Conservation (phyloP, 2,113 vertebrate genomes). For the Heterotilapia buettikoferi region DNA sequence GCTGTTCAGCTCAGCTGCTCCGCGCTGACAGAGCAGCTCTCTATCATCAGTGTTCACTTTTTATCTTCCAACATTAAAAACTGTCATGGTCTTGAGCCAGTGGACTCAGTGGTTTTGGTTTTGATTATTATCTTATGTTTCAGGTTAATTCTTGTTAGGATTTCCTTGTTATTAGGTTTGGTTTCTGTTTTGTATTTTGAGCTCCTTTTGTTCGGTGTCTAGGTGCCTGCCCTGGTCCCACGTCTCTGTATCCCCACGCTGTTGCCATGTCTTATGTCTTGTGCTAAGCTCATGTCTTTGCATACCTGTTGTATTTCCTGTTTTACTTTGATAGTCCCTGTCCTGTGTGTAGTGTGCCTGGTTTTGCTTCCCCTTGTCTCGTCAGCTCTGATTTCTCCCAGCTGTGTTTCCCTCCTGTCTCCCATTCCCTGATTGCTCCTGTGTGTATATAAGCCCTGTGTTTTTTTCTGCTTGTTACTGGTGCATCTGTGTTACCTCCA, state of each 20-base stretch:
- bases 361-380: neutral
- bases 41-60: neutral
- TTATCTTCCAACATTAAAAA: neutral
- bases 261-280: neutral
- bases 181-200: neutral
- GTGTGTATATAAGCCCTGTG: neutral
- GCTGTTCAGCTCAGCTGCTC: neutral
- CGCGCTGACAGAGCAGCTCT: neutral
- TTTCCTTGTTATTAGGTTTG: neutral
- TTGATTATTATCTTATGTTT: neutral
- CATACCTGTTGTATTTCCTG: neutral
- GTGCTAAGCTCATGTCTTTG: neutral
- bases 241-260: neutral
- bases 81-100: neutral
- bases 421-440: neutral
- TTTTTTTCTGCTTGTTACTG: neutral
- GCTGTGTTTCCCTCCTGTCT: neutral
- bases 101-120: neutral
- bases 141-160: neutral
- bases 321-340: neutral
- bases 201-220: neutral
- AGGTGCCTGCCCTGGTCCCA: neutral
- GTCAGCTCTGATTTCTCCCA: neutral
- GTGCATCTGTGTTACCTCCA: neutral
- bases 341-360: neutral